Conservation (phyloP, 1,140 invertebrate genomes). For the Acromyrmex heyeri region DNA sequence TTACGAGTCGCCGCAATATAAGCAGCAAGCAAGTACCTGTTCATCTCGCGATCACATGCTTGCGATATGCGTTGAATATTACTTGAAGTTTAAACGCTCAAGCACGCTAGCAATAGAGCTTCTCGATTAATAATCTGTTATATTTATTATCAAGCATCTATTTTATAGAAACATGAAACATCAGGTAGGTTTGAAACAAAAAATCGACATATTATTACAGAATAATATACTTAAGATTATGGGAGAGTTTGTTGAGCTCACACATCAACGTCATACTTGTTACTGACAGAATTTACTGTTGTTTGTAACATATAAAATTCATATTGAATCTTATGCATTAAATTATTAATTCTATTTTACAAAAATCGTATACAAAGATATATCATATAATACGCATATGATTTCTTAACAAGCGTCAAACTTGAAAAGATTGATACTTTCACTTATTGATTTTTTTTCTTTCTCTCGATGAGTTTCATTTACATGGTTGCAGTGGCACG, state of each 20-base stretch:
- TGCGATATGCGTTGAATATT: conserved; percentile 65
- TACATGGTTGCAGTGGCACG: conserved; percentile 65
- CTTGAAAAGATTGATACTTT: background rate
- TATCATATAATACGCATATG: background rate
- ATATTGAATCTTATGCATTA: background rate
- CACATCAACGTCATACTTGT: background rate
- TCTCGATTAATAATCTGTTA: background rate
- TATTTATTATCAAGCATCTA: background rate
- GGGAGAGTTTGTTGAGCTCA: background rate
- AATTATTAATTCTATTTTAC: conserved; percentile 18
- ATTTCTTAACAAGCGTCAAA: conserved; percentile 67
- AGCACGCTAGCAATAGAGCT: conserved; percentile 15
- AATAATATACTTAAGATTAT: conserved; percentile 17
- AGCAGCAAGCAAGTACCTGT: background rate
- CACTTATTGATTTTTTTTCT: conserved; percentile 10
- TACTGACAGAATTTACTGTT: background rate
- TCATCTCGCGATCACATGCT: conserved; percentile 51
- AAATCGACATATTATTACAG: background rate
- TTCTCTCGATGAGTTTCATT: conserved; percentile 5
- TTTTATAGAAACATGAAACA: background rate
- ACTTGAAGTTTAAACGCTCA: conserved; percentile 65
- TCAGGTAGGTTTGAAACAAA: background rate
- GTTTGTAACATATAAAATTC: conserved; percentile 8
- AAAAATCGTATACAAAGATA: background rate
- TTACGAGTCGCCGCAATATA: conserved; percentile 5